Evolutionary conservation across 2,888 invertebrate species (phyloP).

Genomic region (Cephus pygmeus): DNA sequence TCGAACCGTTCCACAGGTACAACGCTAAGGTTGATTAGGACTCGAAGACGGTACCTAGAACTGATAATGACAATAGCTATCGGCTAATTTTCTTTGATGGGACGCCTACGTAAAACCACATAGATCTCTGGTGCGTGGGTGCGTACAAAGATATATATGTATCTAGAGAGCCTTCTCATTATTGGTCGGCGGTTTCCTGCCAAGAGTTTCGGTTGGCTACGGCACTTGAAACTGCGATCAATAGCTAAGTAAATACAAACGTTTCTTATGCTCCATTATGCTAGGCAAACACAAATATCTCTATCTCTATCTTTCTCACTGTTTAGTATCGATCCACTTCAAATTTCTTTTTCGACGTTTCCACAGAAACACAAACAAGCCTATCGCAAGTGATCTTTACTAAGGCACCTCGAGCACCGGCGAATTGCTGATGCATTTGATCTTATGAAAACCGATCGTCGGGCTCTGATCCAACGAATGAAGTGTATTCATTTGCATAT

Average conservation of each 20-base stretch:
- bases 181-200: neutral
- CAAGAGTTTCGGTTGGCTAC: neutral
- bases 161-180: neutral
- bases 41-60: neutral
- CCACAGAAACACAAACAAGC: no score
- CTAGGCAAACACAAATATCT: constrained; percentile 3
- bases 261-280: constrained; percentile 8
- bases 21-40: neutral
- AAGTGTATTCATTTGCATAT: no score
- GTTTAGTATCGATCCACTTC: neutral
- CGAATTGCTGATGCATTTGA: no score
- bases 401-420: no score
- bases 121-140: neutral
- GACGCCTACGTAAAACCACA: neutral
- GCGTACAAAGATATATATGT: neutral
- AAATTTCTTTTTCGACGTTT: neutral
- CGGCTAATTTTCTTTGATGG: neutral
- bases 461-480: no score
- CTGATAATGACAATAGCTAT: neutral
- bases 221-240: neutral
- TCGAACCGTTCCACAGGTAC: neutral
- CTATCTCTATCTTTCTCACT: neutral
- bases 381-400: no score
- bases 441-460: no score
- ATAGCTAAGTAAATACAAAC: constrained; percentile 6